A percentile compares a stretch with the other conserved stretches of the same genome.
These are phyloP conservation scores for Zaprionus kolodkinae DNA, from an alignment of 1,140 invertebrate species.

Conservation along the genomic window DNA sequence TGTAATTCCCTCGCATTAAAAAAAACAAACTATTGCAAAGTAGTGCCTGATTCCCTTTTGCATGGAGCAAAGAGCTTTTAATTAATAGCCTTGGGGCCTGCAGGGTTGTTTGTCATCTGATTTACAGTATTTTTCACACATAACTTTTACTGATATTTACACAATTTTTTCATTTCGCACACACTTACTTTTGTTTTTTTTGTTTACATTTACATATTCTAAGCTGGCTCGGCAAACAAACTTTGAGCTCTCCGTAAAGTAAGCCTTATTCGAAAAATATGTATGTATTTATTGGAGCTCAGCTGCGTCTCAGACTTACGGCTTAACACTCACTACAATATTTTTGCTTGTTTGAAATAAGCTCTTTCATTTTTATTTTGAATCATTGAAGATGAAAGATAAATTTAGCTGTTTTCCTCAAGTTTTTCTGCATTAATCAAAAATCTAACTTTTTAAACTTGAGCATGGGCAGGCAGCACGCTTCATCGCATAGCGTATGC, in stretches of 20 bases:
- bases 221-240: background rate
- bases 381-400: background rate
- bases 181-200: background rate
- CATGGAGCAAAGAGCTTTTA: background rate
- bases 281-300: background rate
- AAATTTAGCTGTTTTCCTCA: background rate
- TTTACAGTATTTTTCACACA: background rate
- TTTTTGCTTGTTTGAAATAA: background rate
- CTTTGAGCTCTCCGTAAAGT: background rate
- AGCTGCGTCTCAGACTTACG: background rate
- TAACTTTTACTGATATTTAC: background rate
- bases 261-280: background rate
- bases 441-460: background rate
- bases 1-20: background rate
- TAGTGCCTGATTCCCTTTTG: background rate
- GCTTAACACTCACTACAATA: background rate
- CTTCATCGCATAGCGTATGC: background rate
- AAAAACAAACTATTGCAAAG: background rate
- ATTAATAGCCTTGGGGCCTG: background rate
- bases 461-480: background rate
- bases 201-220: background rate
- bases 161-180: background rate
- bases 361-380: background rate
- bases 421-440: constrained; percentile 1
- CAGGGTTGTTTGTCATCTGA: background rate